Evolutionary conservation across 2,888 invertebrate species (phyloP).

Genomic region (Acronicta aceris): DNA sequence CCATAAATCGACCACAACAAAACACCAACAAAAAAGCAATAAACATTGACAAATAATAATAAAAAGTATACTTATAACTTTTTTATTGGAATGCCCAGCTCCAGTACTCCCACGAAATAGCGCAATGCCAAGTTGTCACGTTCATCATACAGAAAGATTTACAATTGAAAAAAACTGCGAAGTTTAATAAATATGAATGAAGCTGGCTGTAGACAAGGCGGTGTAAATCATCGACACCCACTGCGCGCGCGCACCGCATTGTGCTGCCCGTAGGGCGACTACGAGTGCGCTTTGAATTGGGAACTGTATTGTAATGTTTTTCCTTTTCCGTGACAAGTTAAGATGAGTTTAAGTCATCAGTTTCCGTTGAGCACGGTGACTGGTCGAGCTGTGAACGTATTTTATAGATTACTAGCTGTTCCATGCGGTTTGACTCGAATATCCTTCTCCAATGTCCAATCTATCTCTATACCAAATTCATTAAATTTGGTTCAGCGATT

Average conservation of each 20-base stretch:
- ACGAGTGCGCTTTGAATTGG: slow-evolving; percentile 22
- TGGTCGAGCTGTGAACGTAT: too few species aligned
- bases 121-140: slow-evolving; percentile 69
- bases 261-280: slow-evolving; percentile 54
- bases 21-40: slow-evolving; percentile 35
- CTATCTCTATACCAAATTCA: too few species aligned
- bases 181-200: slow-evolving; percentile 85
- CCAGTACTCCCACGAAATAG: slow-evolving; percentile 51
- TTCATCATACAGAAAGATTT: slow-evolving; percentile 77
- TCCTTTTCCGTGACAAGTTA: slow-evolving; percentile 6
- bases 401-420: too few species aligned
- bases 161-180: slow-evolving; percentile 77
- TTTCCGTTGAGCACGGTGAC: neutral
- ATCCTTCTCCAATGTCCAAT: too few species aligned
- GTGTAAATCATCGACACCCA: slow-evolving; percentile 85
- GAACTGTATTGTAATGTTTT: slow-evolving; percentile 17
- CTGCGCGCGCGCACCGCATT: slow-evolving; percentile 72
- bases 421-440: too few species aligned
- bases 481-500: too few species aligned
- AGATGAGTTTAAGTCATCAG: neutral
- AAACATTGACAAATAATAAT: slow-evolving; percentile 43
- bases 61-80: slow-evolving; percentile 16
- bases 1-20: slow-evolving; percentile 31
- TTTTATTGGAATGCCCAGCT: slow-evolving; percentile 26
- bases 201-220: slow-evolving; percentile 67